Evolutionary conservation across 2,888 invertebrate genomes (phyloP), one percentile per base, ranked within the genome.

Genomic region (Thelaira solivaga): DNA sequence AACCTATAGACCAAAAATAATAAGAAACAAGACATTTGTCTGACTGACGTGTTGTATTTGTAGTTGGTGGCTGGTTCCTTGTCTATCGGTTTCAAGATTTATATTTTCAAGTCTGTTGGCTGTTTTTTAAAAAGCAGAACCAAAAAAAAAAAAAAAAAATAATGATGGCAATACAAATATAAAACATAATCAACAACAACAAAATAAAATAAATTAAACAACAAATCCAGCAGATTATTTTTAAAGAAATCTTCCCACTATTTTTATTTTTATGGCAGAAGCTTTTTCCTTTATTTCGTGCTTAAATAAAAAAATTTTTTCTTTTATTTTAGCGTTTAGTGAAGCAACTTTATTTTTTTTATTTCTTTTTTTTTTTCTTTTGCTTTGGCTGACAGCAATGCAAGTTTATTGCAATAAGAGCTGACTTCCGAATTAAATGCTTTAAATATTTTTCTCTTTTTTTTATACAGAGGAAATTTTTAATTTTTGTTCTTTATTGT

Each of bases 1-100:
- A 76, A 69, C 64, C 34, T 49, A 41, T 69, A 76, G 76, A 76
- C 69, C 76, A 67, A 74, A 72, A 67, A 67, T 45, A 67, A 45
- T 57, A 51, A 45, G 67, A 39, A 59, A 43, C 61, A 45, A 74
- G 67, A 61, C 61, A 61, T 45, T 61, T 45, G 26, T 45, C n/a
- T 71, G 61, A 51, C n/a, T 51, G 61, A 51, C n/a, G 41, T 26
- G 49, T 24, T 47, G 47, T 18, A 18, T 26, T 3, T 7, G 34
- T 34, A 11, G 53, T 0, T 5, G 41, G 47, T 51, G 26, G 24
- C 36, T 68, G 13, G 26, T 26, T 49, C 39, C 6, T 13, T 53
- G 36, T 47, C 57, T 47, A 39, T 22, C 16, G 18, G 45, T n/a
- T n/a, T 36, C 20, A 62, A 36, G 39, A 57, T 20, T 41, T 59